phyloP scores from a whole-genome alignment of 2,113 vertebrate species.

The Dipodomys spectabilis region DNA sequence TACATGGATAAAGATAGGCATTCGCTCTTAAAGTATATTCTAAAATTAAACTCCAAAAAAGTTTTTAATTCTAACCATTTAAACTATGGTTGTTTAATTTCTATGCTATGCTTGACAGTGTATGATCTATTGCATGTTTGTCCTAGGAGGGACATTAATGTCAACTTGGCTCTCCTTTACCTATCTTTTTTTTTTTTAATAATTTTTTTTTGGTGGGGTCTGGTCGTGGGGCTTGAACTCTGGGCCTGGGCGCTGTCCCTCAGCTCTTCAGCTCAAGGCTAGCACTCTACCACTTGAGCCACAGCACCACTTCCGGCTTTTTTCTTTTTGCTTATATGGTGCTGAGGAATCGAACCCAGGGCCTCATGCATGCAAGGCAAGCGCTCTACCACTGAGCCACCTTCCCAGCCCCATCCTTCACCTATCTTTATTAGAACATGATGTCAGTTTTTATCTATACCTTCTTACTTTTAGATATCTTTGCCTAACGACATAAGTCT shows the following conservation, averaged over 20 bases:
- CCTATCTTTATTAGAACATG: constrained; percentile 77
- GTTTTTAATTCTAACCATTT: neutral
- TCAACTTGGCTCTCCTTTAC: constrained; percentile 76
- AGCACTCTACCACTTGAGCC: no score
- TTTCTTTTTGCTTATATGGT: no score
- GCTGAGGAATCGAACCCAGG: no score
- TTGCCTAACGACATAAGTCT: constrained; percentile 84
- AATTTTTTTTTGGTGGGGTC: no score
- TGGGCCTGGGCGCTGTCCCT: no score
- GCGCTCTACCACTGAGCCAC: no score
- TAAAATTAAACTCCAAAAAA: constrained; percentile 11
- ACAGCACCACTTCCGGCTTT: no score
- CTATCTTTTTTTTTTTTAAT: constrained; percentile 52
- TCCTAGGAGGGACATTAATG: constrained; percentile 50
- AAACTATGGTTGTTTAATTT: constrained; percentile 46
- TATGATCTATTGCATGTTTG: constrained; percentile 53
- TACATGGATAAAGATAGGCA: constrained; percentile 8
- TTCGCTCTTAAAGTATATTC: constrained; percentile 43
- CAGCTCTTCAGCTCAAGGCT: no score
- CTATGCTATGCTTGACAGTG: constrained; percentile 17
- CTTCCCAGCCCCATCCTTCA: constrained; percentile 42
- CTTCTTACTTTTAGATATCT: constrained; percentile 82
- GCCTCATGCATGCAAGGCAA: no score
- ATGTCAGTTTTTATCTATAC: constrained; percentile 85
- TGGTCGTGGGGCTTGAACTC: no score